Evolutionary conservation across 2,797 vertebrate genomes (phyloP).

Genomic region (Poecilia velifera): DNA sequence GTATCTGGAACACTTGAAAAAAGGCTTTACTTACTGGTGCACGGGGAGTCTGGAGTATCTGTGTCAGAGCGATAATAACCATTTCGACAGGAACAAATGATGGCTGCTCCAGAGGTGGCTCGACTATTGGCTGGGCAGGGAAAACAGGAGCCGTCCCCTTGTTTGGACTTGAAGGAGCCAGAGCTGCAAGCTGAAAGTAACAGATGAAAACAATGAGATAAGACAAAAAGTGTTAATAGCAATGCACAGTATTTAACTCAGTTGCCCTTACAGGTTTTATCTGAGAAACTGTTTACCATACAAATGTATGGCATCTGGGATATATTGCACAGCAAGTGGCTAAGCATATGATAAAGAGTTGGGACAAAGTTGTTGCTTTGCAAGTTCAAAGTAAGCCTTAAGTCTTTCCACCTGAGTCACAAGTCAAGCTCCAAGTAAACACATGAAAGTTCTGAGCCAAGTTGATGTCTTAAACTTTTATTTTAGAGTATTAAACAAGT

Average conservation of each 20-base stretch:
- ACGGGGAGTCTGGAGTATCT: slow-evolving; percentile 87
- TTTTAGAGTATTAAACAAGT: not conserved
- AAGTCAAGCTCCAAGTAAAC: not conserved
- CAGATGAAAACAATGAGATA: slow-evolving; percentile 15
- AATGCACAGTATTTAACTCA: not conserved
- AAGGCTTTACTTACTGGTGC: slow-evolving; percentile 88
- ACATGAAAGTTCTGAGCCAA: not conserved
- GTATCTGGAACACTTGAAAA: slow-evolving; percentile 1
- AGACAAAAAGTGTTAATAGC: slow-evolving; percentile 11
- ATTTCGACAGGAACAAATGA: slow-evolving; percentile 87
- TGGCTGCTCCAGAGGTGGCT: slow-evolving; percentile 87
- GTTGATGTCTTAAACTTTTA: not conserved
- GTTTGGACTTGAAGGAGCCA: slow-evolving; percentile 94
- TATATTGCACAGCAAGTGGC: not conserved
- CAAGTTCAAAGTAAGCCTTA: not conserved
- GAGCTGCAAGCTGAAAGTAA: slow-evolving; percentile 86
- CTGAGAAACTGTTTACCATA: not conserved
- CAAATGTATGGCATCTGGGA: not conserved
- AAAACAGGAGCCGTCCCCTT: slow-evolving; percentile 89
- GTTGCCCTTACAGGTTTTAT: not conserved
- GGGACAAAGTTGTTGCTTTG: not conserved
- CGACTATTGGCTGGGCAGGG: slow-evolving; percentile 93
- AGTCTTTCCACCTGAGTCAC: not conserved
- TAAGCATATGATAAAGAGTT: not conserved
- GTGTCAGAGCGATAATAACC: slow-evolving; percentile 93